Percentiles rank a stretch among this genome's conserved stretches.
Evolutionary conservation across 2,797 vertebrate species (phyloP).

Genomic region (Anas bernieri): DNA sequence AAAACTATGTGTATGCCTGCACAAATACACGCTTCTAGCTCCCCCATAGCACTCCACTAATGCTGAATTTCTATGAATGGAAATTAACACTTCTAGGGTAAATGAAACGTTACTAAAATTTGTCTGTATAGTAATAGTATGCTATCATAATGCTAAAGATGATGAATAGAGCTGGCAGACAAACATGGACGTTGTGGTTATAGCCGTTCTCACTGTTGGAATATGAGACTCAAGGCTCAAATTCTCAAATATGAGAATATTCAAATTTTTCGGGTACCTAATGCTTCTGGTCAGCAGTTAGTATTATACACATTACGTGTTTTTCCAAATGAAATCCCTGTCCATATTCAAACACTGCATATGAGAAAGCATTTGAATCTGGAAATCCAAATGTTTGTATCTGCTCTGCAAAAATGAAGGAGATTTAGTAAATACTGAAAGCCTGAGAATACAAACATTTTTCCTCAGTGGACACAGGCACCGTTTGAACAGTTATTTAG

Average conservation of each 20-base stretch:
- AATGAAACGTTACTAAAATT: neutral
- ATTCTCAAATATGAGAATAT: rapidly evolving
- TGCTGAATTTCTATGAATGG: neutral
- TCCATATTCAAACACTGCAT: neutral
- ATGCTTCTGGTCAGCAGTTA: neutral
- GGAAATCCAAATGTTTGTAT: neutral
- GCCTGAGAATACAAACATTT: neutral
- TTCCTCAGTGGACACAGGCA: neutral
- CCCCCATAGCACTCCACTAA: neutral
- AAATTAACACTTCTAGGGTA: neutral
- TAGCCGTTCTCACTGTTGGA: neutral
- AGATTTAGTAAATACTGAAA: rapidly evolving
- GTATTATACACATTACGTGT: rapidly evolving
- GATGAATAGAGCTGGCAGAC: neutral
- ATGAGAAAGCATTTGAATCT: neutral
- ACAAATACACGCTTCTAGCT: neutral
- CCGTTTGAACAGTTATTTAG: neutral
- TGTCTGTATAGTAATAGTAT: neutral
- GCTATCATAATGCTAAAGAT: neutral
- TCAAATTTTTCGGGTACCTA: neutral
- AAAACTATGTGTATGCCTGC: neutral
- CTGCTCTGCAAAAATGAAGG: neutral
- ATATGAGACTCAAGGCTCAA: neutral
- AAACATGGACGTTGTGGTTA: rapidly evolving
- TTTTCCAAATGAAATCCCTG: neutral